phyloP scores from a whole-genome alignment of 2,888 invertebrate genomes.

The Archips crataeganus region DNA sequence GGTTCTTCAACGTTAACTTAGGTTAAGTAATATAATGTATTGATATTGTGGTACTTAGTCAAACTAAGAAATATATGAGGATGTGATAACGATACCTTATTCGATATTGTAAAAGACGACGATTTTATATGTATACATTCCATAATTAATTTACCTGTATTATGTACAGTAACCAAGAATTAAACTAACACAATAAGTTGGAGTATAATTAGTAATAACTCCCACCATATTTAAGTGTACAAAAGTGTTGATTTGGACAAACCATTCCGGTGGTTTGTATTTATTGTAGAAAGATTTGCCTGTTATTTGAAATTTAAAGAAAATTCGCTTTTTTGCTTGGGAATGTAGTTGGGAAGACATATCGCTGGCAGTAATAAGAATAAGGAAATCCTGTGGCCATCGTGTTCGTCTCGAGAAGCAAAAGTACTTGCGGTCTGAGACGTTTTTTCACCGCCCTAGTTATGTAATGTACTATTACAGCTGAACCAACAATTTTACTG shows the following conservation, averaged over 20 bases:
- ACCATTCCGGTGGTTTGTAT: neutral
- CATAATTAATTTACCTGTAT: slow-evolving; percentile 35
- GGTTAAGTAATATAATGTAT: slow-evolving; percentile 49
- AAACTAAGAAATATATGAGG: slow-evolving; percentile 58
- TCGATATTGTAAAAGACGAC: slow-evolving; percentile 32
- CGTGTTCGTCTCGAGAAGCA: neutral
- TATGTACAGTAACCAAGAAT: slow-evolving; percentile 16
- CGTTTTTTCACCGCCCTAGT: neutral
- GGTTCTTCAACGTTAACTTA: slow-evolving; percentile 49
- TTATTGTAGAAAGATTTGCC: neutral
- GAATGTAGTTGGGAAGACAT: too few species aligned
- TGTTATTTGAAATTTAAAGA: too few species aligned
- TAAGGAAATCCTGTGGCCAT: neutral
- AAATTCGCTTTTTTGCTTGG: too few species aligned
- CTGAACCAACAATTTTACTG: neutral
- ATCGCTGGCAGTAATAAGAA: too few species aligned
- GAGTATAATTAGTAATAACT: neutral
- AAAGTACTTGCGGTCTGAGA: neutral
- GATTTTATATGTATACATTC: slow-evolving; percentile 34
- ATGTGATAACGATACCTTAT: slow-evolving; percentile 57
- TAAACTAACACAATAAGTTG: slow-evolving; percentile 8
- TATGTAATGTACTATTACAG: neutral
- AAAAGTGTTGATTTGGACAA: neutral
- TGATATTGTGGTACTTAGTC: slow-evolving; percentile 61
- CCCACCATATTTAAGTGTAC: slow-evolving; percentile 14